Evolutionary conservation across 2,888 invertebrate species (phyloP).

Genomic region (Lycophotia porphyrea): DNA sequence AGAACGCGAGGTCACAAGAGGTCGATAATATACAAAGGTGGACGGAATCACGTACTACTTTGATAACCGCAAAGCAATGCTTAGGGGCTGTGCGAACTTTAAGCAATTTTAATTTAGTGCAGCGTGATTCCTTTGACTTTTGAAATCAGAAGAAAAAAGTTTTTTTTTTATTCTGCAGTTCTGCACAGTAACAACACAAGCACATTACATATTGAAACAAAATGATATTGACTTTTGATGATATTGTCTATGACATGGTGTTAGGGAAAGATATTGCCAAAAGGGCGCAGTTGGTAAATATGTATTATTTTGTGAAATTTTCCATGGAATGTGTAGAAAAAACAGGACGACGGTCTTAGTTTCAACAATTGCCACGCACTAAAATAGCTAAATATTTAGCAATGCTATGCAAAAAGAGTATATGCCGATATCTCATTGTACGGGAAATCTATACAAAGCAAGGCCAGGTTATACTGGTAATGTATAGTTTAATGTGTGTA

Average conservation of each 20-base stretch:
- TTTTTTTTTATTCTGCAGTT: neutral
- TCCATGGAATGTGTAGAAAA: neutral
- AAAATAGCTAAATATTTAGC: neutral
- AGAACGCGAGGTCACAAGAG: conserved; percentile 67
- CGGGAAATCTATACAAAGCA: no score
- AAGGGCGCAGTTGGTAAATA: neutral
- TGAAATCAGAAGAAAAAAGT: neutral
- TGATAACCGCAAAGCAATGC: conserved; percentile 37
- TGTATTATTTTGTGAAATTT: no score
- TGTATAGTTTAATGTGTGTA: no score
- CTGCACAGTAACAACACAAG: neutral
- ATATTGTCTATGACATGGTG: neutral
- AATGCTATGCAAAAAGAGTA: no score
- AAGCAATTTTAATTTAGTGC: neutral
- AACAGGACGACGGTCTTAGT: neutral
- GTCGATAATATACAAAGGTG: conserved; percentile 63
- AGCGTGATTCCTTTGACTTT: neutral
- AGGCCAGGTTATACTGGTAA: no score
- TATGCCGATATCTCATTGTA: no score
- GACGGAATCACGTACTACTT: conserved; percentile 58
- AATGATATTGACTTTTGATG: no score
- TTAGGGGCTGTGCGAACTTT: conserved; percentile 54
- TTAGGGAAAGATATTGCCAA: neutral
- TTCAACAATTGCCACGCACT: neutral
- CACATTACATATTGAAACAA: no score